phyloP scores from a whole-genome alignment of 2,888 invertebrate species.

The Chymomyza procnemis region DNA sequence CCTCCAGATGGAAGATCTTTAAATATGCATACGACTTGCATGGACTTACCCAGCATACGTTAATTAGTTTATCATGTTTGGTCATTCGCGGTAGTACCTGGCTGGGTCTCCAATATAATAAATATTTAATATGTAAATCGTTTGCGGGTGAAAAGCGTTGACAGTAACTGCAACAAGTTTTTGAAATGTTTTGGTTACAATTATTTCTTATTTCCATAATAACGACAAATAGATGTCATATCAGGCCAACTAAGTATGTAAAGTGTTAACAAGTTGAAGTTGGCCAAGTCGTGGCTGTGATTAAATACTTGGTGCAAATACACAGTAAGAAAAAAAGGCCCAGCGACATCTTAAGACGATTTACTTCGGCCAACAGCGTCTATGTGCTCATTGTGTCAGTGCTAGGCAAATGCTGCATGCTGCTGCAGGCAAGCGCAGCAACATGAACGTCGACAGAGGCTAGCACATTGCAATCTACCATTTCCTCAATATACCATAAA shows the following conservation, averaged over 20 bases:
- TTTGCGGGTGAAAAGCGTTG: conserved; percentile 32
- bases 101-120: not conserved
- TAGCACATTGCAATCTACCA: too few species aligned
- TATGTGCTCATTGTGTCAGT: too few species aligned
- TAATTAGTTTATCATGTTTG: conserved; percentile 38
- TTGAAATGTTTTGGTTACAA: conserved; percentile 34
- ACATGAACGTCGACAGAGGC: too few species aligned
- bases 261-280: conserved; percentile 35
- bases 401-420: too few species aligned
- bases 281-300: not conserved
- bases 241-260: conserved; percentile 68
- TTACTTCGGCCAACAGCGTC: too few species aligned
- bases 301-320: not conserved
- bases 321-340: too few species aligned
- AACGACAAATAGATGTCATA: conserved; percentile 64
- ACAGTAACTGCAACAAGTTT: conserved; percentile 39
- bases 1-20: not conserved
- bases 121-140: conserved; percentile 35
- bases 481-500: too few species aligned
- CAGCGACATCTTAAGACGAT: too few species aligned
- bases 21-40: conserved; percentile 48
- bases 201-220: conserved; percentile 56
- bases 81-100: not conserved
- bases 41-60: conserved; percentile 34
- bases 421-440: too few species aligned